Percentiles rank a stretch among this genome's conserved stretches.
phyloP scores from a whole-genome alignment of 2,113 vertebrate genomes.

The Neotoma lepida region DNA sequence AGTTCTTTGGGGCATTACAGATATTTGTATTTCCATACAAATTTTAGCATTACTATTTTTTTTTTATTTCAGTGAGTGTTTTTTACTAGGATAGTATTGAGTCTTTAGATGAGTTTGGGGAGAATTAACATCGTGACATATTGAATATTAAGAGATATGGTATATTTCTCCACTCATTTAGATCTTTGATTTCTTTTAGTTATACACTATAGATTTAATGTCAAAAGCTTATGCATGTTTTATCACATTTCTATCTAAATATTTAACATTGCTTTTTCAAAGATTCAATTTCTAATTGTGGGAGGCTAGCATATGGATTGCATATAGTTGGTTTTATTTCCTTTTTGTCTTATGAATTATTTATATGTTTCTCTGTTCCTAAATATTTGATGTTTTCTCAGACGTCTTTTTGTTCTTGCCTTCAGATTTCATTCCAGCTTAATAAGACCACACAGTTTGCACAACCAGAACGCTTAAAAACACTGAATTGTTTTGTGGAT shows the following conservation, averaged over 20 bases:
- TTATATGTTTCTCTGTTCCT: not conserved
- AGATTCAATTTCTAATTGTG: not conserved
- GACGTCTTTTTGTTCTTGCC: not conserved
- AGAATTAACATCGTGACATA: not conserved
- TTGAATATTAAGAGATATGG: not conserved
- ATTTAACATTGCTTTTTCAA: not conserved
- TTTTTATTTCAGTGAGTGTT: not conserved
- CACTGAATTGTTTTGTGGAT: not conserved
- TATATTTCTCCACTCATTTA: not conserved
- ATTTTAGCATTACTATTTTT: not conserved
- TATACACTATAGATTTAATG: not conserved
- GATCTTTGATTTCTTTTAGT: not conserved
- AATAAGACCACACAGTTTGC: not conserved
- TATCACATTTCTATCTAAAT: not conserved
- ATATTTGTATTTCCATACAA: not conserved
- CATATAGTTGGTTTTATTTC: not conserved
- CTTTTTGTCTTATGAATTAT: not conserved
- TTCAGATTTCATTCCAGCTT: not conserved
- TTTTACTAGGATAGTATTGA: not conserved
- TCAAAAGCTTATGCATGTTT: not conserved
- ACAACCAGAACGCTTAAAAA: not conserved
- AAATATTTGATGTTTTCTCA: not conserved
- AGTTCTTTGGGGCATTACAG: not conserved
- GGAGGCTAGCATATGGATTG: not conserved
- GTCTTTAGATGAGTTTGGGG: not conserved